These are phyloP conservation scores for Pelmatolapia mariae DNA, from an alignment of 2,113 vertebrate species.

Conservation along the genomic window DNA sequence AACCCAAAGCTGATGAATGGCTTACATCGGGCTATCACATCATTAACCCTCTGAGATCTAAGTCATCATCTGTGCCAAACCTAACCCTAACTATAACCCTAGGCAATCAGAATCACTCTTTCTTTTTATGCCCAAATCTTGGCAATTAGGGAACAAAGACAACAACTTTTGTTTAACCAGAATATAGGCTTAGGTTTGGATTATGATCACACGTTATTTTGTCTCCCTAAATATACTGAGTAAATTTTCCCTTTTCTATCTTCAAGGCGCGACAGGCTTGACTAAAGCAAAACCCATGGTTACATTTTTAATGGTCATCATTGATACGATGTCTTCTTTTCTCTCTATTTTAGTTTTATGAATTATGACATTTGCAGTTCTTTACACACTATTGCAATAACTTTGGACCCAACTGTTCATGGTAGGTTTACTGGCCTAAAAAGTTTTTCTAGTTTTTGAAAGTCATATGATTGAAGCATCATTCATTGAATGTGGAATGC, in stretches of 20 bases:
- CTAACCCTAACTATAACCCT: not conserved
- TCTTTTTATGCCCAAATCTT: not conserved
- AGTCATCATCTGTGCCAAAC: not conserved
- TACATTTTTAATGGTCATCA: not conserved
- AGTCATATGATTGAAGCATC: not conserved
- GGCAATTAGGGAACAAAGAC: not conserved
- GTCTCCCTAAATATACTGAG: not conserved
- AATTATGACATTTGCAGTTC: not conserved
- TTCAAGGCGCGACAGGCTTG: not conserved
- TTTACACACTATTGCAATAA: not conserved
- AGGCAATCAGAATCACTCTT: not conserved
- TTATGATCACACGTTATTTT: not conserved
- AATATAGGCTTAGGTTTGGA: not conserved
- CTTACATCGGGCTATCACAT: not conserved
- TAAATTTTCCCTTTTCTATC: not conserved
- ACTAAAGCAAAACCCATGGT: not conserved
- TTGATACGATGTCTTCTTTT: rapidly evolving
- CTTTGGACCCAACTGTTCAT: not conserved
- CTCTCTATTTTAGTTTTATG: not conserved
- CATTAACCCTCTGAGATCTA: not conserved
- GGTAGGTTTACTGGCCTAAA: not conserved
- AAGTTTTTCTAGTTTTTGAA: not conserved
- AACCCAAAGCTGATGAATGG: not conserved
- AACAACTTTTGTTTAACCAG: not conserved
- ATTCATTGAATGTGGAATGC: not conserved